Evolutionary conservation across 2,888 invertebrate species (phyloP).

Genomic region (Meta bourneti): DNA sequence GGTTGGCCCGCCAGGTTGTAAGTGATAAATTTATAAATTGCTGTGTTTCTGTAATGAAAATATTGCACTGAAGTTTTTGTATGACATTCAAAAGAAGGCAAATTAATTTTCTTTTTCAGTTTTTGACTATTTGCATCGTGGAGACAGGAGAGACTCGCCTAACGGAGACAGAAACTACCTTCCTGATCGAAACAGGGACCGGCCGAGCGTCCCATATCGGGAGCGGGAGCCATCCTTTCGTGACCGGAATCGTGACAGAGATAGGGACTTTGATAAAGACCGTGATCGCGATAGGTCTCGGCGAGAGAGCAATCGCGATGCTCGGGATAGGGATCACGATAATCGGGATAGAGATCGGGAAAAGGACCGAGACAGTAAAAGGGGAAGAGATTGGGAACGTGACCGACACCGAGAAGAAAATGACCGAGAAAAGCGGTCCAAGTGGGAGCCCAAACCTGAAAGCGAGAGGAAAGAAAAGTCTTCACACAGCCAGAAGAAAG

Average conservation of each 20-base stretch:
- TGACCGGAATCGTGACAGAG: conserved; percentile 52
- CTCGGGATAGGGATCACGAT: conserved; percentile 77
- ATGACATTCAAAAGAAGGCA: background rate
- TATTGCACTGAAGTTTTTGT: no score
- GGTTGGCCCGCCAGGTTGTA: no score
- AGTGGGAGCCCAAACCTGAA: conserved; percentile 27
- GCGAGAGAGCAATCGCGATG: conserved; percentile 75
- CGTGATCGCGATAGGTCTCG: conserved; percentile 77
- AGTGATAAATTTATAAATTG: no score
- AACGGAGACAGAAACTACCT: background rate
- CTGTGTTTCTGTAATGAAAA: no score
- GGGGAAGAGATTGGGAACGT: conserved; percentile 78
- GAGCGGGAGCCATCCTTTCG: conserved; percentile 6
- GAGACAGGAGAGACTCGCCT: conserved; percentile 3
- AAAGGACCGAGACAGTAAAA: conserved; percentile 80
- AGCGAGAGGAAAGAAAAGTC: conserved; percentile 44
- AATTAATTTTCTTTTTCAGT: conserved; percentile 38
- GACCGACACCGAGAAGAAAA: conserved; percentile 77
- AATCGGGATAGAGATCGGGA: conserved; percentile 79
- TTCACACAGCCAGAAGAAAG: conserved; percentile 36
- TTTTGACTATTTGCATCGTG: conserved; percentile 58
- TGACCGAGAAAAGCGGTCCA: conserved; percentile 78
- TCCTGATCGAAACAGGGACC: conserved; percentile 15
- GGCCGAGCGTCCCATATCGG: background rate
- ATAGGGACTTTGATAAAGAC: conserved; percentile 42